Evolutionary conservation across 1,140 invertebrate species (phyloP).

Genomic region (Pseudomyrmex dendroicus): DNA sequence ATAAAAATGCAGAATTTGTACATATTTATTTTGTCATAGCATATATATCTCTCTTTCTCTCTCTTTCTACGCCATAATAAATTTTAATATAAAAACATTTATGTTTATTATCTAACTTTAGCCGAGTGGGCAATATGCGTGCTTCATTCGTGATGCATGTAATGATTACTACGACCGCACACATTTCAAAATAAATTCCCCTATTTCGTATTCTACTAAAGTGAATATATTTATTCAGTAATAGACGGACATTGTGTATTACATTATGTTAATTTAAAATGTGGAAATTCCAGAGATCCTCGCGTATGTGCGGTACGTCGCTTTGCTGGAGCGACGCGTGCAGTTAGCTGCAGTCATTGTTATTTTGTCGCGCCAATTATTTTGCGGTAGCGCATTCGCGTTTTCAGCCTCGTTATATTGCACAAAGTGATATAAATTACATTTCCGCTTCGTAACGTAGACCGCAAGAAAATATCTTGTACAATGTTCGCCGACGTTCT

Average conservation of each 20-base stretch:
- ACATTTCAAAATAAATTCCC: too few species aligned
- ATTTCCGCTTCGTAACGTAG: not conserved
- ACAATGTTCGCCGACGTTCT: not conserved
- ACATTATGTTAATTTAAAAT: slow-evolving; percentile 46
- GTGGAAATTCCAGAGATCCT: not conserved
- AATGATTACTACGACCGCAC: too few species aligned
- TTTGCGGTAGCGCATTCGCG: slow-evolving; percentile 32
- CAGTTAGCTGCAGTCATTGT: slow-evolving; percentile 44
- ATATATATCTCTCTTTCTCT: too few species aligned
- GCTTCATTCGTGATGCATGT: too few species aligned
- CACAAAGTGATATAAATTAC: slow-evolving; percentile 44
- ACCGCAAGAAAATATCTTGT: slow-evolving; percentile 10
- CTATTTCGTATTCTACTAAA: slow-evolving; percentile 5
- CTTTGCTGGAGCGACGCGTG: slow-evolving; percentile 6
- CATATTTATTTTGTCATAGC: too few species aligned
- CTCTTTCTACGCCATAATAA: too few species aligned
- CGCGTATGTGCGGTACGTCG: slow-evolving; percentile 17
- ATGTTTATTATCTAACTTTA: too few species aligned
- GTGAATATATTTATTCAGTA: slow-evolving; percentile 43
- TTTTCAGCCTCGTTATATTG: slow-evolving; percentile 33
- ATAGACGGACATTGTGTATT: slow-evolving; percentile 6
- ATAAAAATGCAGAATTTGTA: too few species aligned
- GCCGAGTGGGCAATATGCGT: too few species aligned
- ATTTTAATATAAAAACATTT: too few species aligned
- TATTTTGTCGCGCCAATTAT: slow-evolving; percentile 33